These are phyloP conservation scores for Drosophila jambulina DNA, from an alignment of 1,140 invertebrate species.

Conservation along the genomic window DNA sequence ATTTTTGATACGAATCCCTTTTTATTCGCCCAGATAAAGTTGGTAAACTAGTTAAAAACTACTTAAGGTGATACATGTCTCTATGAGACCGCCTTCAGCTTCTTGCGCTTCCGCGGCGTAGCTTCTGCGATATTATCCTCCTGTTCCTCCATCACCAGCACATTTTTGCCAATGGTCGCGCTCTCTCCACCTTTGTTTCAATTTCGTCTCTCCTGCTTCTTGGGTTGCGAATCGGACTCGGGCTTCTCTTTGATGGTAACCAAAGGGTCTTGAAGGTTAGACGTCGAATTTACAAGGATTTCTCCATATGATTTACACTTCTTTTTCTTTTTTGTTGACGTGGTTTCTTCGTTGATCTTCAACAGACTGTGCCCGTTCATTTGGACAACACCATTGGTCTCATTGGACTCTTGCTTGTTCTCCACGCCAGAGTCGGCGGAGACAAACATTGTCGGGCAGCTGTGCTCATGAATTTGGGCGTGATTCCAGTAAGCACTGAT, in stretches of 20 bases:
- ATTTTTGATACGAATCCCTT: neutral
- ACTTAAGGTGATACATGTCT: neutral
- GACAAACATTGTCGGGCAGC: neutral
- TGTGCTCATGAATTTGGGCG: conserved; percentile 42
- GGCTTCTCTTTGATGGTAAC: neutral
- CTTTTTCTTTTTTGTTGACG: neutral
- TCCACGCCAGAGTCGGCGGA: neutral
- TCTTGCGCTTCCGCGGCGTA: neutral
- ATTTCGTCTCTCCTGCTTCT: neutral
- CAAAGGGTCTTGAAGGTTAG: too few relatives aligned
- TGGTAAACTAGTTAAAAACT: neutral
- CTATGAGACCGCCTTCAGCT: neutral
- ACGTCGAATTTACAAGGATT: neutral
- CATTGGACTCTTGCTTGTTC: neutral
- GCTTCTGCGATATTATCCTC: neutral
- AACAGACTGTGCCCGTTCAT: neutral
- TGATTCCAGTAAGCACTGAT: conserved; percentile 57
- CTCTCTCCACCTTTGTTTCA: neutral
- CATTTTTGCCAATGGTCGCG: neutral
- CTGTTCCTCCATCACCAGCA: neutral
- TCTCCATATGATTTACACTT: conserved; percentile 7
- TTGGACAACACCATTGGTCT: neutral
- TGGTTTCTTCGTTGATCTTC: neutral
- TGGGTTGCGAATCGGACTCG: neutral
- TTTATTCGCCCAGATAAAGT: conserved; percentile 2